Conservation (phyloP, 2,888 invertebrate genomes). For the Thymelicus lineola region DNA sequence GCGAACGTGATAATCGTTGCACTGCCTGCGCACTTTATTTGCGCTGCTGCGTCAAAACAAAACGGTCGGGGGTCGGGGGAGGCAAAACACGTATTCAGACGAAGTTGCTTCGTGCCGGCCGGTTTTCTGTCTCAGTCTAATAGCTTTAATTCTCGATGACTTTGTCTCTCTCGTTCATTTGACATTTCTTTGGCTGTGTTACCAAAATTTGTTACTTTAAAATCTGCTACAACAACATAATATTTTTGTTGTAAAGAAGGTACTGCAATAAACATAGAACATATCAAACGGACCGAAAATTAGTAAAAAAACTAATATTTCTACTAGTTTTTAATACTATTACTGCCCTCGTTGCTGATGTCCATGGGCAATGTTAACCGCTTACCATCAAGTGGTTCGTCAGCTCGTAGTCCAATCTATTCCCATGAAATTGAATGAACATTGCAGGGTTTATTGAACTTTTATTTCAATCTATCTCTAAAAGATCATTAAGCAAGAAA, state of each 20-base stretch:
- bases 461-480: too few species aligned
- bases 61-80: conserved; percentile 31
- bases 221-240: background rate
- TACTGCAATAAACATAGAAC: background rate
- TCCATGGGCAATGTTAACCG: too few species aligned
- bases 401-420: too few species aligned
- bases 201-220: conserved; percentile 45
- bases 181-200: conserved; percentile 62
- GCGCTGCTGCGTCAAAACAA: conserved; percentile 81
- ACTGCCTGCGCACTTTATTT: conserved; percentile 81
- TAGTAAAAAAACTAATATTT: too few species aligned
- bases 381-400: too few species aligned
- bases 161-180: conserved; percentile 62
- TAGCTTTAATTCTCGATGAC: conserved; percentile 50
- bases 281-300: too few species aligned
- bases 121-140: conserved; percentile 66
- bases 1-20: conserved; percentile 80
- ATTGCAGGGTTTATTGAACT: too few species aligned
- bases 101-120: conserved; percentile 47
- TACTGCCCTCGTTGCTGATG: too few species aligned
- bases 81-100: conserved; percentile 52
- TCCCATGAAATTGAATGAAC: too few species aligned
- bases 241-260: background rate
- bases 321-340: too few species aligned
- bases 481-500: too few species aligned